Percentiles rank a stretch among this genome's conserved stretches.
Conservation (phyloP, 30 jellyfish, hydroid and myxozoan species). For the Aurelia sp. region DNA sequence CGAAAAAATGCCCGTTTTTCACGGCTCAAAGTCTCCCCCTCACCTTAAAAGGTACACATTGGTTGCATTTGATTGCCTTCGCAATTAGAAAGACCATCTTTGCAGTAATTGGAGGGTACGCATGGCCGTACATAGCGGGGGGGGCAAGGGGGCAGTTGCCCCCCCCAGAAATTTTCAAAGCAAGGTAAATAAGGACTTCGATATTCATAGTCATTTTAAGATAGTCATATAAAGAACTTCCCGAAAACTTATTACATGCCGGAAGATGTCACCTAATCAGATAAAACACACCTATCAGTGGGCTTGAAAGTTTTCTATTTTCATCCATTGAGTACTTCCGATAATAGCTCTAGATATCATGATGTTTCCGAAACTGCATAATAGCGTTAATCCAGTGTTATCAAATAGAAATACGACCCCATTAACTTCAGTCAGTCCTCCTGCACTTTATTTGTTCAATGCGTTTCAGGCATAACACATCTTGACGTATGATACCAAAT, state of each 20-base stretch:
- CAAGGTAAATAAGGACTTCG: conserved; percentile 18
- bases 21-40: too few species aligned
- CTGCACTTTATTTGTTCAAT: conserved; percentile 4
- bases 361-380: conserved; percentile 58
- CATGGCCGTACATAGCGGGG: background rate
- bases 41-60: too few species aligned
- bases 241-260: conserved; percentile 26
- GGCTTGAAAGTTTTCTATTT: conserved; percentile 42
- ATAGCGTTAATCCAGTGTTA: conserved; percentile 6
- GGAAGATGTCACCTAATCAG: conserved; percentile 44
- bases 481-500: conserved; percentile 43
- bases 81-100: too few species aligned
- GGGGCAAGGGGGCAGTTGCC: conserved; percentile 27
- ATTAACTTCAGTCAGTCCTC: too few species aligned
- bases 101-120: too few species aligned
- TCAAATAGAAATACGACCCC: too few species aligned
- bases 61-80: too few species aligned
- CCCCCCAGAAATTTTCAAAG: conserved; percentile 34
- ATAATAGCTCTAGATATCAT: conserved; percentile 19
- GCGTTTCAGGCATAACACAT: conserved; percentile 50
- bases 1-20: too few species aligned
- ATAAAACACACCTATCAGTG: conserved; percentile 23
- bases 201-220: background rate
- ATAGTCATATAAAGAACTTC: conserved; percentile 4
- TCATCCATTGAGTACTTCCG: conserved; percentile 30